These are phyloP conservation scores for Coendou prehensilis DNA, from an alignment of 2,797 vertebrate species.

Conservation along the genomic window DNA sequence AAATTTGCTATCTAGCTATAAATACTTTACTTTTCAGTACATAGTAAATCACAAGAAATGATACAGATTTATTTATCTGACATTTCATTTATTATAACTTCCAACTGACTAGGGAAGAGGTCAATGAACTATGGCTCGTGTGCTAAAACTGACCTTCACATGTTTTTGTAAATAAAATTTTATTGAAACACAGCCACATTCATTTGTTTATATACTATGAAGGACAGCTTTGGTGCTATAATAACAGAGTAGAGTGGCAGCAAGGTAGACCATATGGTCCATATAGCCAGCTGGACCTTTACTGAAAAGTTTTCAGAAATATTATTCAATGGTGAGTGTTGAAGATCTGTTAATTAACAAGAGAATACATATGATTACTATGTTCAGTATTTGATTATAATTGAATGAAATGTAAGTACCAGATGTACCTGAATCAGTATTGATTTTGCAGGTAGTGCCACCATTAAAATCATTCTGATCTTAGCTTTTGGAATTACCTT, in stretches of 20 bases:
- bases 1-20: conserved; percentile 9
- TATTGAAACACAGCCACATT: background rate
- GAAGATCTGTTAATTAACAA: conserved; percentile 27
- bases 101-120: background rate
- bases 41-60: background rate
- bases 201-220: background rate
- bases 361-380: background rate
- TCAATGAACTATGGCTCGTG: background rate
- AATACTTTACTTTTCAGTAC: conserved; percentile 33
- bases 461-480: background rate
- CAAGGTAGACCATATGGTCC: background rate
- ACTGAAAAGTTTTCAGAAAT: background rate
- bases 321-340: background rate
- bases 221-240: background rate
- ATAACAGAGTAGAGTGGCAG: background rate
- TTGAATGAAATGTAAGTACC: background rate
- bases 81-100: conserved; percentile 46
- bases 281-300: background rate
- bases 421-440: background rate
- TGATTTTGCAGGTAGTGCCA: background rate
- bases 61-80: conserved; percentile 5
- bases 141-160: background rate
- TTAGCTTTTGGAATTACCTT: background rate
- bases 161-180: conserved; percentile 42
- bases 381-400: conserved; percentile 8